These are phyloP conservation scores for Ammodytes dubius DNA, from an alignment of 2,113 vertebrate genomes.

Conservation along the genomic window DNA sequence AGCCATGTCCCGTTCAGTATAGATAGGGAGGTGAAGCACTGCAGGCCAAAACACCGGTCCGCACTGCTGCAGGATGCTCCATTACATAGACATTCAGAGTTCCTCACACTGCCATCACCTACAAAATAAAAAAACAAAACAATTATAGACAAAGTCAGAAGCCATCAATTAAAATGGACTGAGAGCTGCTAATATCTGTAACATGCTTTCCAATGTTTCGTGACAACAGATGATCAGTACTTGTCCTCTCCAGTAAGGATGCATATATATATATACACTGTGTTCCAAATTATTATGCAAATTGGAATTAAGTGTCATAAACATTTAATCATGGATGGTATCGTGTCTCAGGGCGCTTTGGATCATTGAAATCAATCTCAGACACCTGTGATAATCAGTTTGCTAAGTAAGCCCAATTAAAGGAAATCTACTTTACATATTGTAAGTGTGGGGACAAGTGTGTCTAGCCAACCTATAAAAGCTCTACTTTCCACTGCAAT, in stretches of 20 bases:
- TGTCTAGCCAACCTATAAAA: slow-evolving; percentile 26
- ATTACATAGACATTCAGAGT: slow-evolving; percentile 92
- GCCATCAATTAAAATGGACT: neutral
- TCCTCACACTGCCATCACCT: slow-evolving; percentile 85
- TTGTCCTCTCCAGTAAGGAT: neutral
- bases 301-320: too few species aligned
- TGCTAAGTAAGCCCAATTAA: too few species aligned
- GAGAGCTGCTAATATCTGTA: neutral
- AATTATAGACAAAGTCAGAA: neutral
- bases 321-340: too few species aligned
- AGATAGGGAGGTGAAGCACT: slow-evolving; percentile 92
- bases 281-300: too few species aligned
- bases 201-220: slow-evolving; percentile 9
- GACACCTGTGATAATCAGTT: too few species aligned
- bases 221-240: slow-evolving; percentile 11
- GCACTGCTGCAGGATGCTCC: slow-evolving; percentile 87
- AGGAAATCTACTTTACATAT: neutral
- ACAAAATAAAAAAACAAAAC: slow-evolving; percentile 37
- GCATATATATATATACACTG: neutral
- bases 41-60: slow-evolving; percentile 89
- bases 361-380: too few species aligned
- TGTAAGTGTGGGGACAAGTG: slow-evolving; percentile 17
- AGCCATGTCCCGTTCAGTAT: slow-evolving; percentile 88
- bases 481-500: slow-evolving; percentile 52
- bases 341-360: too few species aligned